These are phyloP conservation scores for Rhipidura dahli DNA, from an alignment of 2,113 vertebrate species.

Conservation along the genomic window DNA sequence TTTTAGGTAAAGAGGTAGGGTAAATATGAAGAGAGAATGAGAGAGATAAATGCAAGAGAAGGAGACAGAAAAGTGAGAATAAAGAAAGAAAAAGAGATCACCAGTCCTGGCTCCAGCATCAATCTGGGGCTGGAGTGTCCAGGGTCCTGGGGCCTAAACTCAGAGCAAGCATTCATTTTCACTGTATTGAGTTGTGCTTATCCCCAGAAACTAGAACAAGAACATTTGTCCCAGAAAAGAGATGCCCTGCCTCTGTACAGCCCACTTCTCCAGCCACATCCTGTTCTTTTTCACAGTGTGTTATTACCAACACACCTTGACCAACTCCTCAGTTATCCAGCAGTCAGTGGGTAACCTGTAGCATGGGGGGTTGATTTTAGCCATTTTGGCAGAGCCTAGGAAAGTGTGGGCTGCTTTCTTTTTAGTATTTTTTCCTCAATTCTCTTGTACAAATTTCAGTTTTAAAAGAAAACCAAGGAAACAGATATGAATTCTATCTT, in stretches of 20 bases:
- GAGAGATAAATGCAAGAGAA: neutral
- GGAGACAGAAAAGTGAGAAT: neutral
- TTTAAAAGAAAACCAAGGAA: neutral
- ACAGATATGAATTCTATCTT: neutral
- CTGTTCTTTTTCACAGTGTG: neutral
- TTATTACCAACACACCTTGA: neutral
- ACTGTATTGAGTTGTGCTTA: neutral
- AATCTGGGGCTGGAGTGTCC: neutral
- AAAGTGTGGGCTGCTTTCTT: neutral
- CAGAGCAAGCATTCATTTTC: neutral
- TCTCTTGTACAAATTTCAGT: neutral
- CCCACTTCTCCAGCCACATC: neutral
- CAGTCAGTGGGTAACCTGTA: neutral
- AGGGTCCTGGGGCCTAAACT: neutral
- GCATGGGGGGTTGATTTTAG: neutral
- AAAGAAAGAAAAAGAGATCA: neutral
- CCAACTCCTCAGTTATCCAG: neutral
- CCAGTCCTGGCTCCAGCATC: neutral
- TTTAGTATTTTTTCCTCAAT: neutral
- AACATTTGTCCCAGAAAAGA: neutral
- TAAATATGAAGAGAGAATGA: neutral
- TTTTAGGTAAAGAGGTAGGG: neutral
- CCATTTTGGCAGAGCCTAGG: neutral
- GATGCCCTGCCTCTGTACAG: fast-evolving
- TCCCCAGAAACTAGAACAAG: neutral